Conservation (phyloP, 2,888 invertebrate species). For the Tubiluchus corallicola region DNA sequence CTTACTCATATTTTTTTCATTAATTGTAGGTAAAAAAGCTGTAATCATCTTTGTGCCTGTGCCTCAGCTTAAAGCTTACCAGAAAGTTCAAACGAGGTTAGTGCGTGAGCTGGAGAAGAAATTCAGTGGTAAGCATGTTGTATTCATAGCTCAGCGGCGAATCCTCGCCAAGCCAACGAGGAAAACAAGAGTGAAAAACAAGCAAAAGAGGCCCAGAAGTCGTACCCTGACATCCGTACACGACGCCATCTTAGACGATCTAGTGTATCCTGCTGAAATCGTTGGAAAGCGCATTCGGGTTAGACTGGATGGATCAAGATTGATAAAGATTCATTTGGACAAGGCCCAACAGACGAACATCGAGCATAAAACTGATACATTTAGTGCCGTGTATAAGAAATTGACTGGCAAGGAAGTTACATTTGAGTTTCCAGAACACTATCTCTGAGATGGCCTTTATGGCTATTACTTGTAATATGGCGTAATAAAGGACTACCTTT, state of each 20-base stretch:
- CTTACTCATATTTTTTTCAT: no score
- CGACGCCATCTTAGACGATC: conserved; percentile 87
- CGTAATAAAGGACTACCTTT: neutral
- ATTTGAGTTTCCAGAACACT: conserved; percentile 95
- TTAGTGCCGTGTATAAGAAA: conserved; percentile 95
- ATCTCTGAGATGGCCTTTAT: conserved; percentile 25
- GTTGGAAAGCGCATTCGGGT: conserved; percentile 94
- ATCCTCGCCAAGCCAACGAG: conserved; percentile 94
- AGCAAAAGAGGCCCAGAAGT: conserved; percentile 53
- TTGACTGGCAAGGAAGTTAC: conserved; percentile 94
- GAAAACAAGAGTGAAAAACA: conserved; percentile 46
- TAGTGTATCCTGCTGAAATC: conserved; percentile 96
- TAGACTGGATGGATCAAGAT: conserved; percentile 81
- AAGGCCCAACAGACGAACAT: conserved; percentile 97
- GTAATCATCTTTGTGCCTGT: conserved; percentile 98
- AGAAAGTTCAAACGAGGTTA: conserved; percentile 87
- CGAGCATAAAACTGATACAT: conserved; percentile 99
- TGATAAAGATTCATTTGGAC: conserved; percentile 93
- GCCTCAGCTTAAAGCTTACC: conserved; percentile 90
- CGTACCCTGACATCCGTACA: conserved; percentile 93
- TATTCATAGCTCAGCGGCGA: conserved; percentile 90
- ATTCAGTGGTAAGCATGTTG: conserved; percentile 95
- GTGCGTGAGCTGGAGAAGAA: conserved; percentile 98
- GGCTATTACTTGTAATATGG: neutral
- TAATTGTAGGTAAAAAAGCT: no score